Conservation (phyloP, 2,888 invertebrate species). For the Macropis europaea region DNA sequence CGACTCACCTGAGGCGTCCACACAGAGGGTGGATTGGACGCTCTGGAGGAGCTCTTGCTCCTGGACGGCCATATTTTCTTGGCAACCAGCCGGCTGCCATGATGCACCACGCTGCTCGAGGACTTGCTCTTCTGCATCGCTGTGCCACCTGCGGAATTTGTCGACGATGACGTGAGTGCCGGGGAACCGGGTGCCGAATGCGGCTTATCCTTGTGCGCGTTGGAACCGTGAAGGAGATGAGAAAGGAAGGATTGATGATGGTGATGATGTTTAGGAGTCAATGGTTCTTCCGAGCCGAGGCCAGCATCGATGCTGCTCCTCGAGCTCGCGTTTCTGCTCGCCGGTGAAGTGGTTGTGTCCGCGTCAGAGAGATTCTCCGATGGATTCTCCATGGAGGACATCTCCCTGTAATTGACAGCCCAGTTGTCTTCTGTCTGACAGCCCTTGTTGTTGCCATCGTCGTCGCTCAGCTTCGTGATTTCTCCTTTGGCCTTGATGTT, state of each 20-base stretch:
- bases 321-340: conserved; percentile 81
- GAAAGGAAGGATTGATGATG: conserved; percentile 84
- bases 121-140: conserved; percentile 96
- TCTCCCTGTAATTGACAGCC: conserved; percentile 83
- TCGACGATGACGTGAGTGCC: conserved; percentile 80
- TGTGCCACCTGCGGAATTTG: conserved; percentile 82
- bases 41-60: conserved; percentile 89
- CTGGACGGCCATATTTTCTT: conserved; percentile 92
- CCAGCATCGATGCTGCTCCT: conserved; percentile 81
- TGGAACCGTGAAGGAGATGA: conserved; percentile 83
- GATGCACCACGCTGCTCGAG: conserved; percentile 91
- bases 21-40: conserved; percentile 82
- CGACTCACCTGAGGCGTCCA: conserved; percentile 93
- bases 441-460: conserved; percentile 88
- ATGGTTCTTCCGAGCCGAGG: conserved; percentile 79
- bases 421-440: conserved; percentile 90
- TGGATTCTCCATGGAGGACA: conserved; percentile 78
- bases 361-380: conserved; percentile 71
- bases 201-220: conserved; percentile 78
- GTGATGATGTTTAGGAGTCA: conserved; percentile 81
- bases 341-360: conserved; percentile 77
- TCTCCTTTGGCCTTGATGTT: conserved; percentile 91
- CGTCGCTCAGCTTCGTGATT: conserved; percentile 88
- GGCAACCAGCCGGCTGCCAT: conserved; percentile 86
- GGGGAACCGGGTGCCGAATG: conserved; percentile 82